A percentile compares a stretch with the other conserved stretches of the same genome.
These are phyloP conservation scores for Cyphomyrus plagiostoma DNA, from an alignment of 2,113 vertebrate species.

Conservation along the genomic window DNA sequence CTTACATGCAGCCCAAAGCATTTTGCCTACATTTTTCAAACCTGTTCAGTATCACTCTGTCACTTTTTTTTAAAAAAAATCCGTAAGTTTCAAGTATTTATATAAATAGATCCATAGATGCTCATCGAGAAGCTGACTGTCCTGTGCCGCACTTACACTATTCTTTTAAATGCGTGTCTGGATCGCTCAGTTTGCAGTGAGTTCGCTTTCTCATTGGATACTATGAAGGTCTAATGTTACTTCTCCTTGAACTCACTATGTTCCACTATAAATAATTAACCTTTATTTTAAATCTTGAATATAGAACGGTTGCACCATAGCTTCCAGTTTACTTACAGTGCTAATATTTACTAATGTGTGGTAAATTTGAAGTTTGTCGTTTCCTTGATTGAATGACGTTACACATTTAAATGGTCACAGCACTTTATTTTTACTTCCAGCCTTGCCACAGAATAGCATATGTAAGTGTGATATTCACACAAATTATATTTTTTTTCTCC, in stretches of 20 bases:
- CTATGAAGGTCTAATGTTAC: constrained; percentile 40
- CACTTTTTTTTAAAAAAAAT: background rate
- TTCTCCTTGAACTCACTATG: constrained; percentile 38
- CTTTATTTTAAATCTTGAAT: constrained; percentile 41
- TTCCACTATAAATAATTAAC: constrained; percentile 64
- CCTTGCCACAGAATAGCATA: background rate
- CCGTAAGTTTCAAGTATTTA: background rate
- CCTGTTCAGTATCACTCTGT: background rate
- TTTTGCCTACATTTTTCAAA: background rate
- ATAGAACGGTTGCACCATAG: constrained; percentile 12
- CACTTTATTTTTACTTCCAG: background rate
- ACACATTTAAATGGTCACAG: background rate
- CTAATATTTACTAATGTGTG: background rate
- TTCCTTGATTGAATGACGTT: background rate
- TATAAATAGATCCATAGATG: background rate
- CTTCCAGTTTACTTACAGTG: background rate
- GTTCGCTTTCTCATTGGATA: constrained; percentile 4
- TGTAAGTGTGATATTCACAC: background rate
- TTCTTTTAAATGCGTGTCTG: constrained; percentile 11
- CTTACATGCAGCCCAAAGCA: background rate
- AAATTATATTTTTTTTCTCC: background rate
- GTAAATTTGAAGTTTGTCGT: background rate
- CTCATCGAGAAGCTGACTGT: background rate
- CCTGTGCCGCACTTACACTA: background rate
- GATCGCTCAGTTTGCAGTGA: background rate